Conservation (phyloP, 2,888 invertebrate species). For the Sceliomorpha sp. region DNA sequence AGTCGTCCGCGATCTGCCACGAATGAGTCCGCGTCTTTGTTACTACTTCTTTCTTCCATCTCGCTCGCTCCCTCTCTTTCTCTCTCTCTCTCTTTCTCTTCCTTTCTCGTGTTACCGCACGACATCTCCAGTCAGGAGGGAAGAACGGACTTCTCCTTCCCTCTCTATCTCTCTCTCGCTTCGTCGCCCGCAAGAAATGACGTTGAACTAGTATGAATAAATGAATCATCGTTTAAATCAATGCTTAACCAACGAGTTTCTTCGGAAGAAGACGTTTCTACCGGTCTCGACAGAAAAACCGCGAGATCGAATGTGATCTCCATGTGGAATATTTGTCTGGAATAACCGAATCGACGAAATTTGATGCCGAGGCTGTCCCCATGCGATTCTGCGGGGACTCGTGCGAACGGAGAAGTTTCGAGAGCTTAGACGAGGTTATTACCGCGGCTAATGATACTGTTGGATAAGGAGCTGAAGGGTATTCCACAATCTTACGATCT, state of each 20-base stretch:
- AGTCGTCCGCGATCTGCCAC: conserved; percentile 67
- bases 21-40: conserved; percentile 59
- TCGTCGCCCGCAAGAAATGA: conserved; percentile 33
- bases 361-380: background rate
- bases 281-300: conserved; percentile 26
- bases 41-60: conserved; percentile 25
- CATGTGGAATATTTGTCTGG: conserved; percentile 5
- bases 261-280: conserved; percentile 37
- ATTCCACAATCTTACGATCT: too few relatives aligned
- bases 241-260: conserved; percentile 39
- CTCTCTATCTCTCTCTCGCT: conserved; percentile 1
- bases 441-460: too few relatives aligned
- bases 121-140: too few relatives aligned
- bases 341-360: too few relatives aligned
- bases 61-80: conserved; percentile 29
- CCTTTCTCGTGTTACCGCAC: background rate
- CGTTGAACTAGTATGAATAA: conserved; percentile 42
- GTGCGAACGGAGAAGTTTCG: too few relatives aligned
- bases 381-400: too few relatives aligned
- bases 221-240: conserved; percentile 49
- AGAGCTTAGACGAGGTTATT: too few relatives aligned
- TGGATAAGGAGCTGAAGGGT: too few relatives aligned
- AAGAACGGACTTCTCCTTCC: conserved; percentile 6
- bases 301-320: conserved; percentile 28
- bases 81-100: conserved; percentile 6